Evolutionary conservation across 2,797 vertebrate genomes (phyloP).

Genomic region (Pseudocheirus occidentalis): DNA sequence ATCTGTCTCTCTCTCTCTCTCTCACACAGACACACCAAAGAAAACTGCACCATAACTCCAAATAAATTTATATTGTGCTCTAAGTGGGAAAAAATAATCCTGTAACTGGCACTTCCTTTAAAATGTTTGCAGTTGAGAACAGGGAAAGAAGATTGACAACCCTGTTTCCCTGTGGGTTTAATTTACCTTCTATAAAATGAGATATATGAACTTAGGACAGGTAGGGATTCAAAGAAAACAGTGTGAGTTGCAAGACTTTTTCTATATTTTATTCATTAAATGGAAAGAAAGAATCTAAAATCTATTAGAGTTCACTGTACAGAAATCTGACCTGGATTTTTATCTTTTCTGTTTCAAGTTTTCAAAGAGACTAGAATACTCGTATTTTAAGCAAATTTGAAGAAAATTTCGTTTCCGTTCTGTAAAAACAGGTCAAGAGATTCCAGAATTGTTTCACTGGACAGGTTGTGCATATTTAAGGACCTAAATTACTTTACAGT

Average conservation of each 20-base stretch:
- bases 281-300: background rate
- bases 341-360: conserved; percentile 29
- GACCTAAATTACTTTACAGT: conserved; percentile 16
- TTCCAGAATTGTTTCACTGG: conserved; percentile 24
- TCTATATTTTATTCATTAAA: conserved; percentile 49
- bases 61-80: background rate
- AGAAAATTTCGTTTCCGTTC: conserved; percentile 66
- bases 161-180: background rate
- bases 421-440: conserved; percentile 42
- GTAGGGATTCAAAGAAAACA: background rate
- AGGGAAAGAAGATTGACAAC: background rate
- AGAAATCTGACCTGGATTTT: conserved; percentile 33
- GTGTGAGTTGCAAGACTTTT: conserved; percentile 21
- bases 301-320: conserved; percentile 17
- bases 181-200: conserved; percentile 40
- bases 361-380: conserved; percentile 55
- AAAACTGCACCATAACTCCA: background rate
- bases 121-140: conserved; percentile 13
- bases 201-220: background rate
- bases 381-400: conserved; percentile 45
- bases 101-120: conserved; percentile 47
- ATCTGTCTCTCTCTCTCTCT: too few species aligned
- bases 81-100: background rate
- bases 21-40: background rate
- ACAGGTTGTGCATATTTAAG: conserved; percentile 42